Evolutionary conservation across 2,888 invertebrate genomes (phyloP).

Genomic region (Noctua pronuba): DNA sequence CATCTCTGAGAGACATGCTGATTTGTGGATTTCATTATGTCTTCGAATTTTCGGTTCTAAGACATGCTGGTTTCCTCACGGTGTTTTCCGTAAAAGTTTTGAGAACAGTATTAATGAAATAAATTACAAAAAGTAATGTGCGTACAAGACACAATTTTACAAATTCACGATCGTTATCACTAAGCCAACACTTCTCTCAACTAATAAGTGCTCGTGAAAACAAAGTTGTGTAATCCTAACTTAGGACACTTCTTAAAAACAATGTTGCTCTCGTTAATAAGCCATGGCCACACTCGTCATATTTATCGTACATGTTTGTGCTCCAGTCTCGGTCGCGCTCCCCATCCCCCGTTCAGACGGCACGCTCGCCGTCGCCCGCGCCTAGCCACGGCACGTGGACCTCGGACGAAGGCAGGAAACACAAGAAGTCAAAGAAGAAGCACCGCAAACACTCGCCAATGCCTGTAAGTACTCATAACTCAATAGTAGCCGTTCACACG

Average conservation of each 20-base stretch:
- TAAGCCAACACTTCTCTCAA: neutral
- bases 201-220: neutral
- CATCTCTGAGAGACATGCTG: neutral
- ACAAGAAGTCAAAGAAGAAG: slow-evolving; percentile 91
- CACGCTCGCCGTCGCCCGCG: slow-evolving; percentile 79
- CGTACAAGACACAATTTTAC: neutral
- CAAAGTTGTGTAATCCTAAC: neutral
- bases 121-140: neutral
- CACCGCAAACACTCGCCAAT: slow-evolving; percentile 90
- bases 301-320: slow-evolving; percentile 6
- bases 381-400: slow-evolving; percentile 78
- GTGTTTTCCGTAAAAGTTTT: neutral
- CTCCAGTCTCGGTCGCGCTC: slow-evolving; percentile 78
- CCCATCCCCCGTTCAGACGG: slow-evolving; percentile 69
- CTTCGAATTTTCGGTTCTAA: neutral
- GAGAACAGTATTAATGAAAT: neutral
- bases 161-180: neutral
- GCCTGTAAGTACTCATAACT: slow-evolving; percentile 72
- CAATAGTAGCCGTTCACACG: neutral
- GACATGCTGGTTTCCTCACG: neutral
- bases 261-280: neutral
- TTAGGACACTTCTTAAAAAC: neutral
- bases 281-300: neutral
- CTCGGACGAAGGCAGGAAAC: slow-evolving; percentile 83
- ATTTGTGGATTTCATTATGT: neutral